Percentiles rank a stretch among this genome's conserved stretches.
Conservation (phyloP, 1,140 invertebrate species). For the Anthonomus grandis region DNA sequence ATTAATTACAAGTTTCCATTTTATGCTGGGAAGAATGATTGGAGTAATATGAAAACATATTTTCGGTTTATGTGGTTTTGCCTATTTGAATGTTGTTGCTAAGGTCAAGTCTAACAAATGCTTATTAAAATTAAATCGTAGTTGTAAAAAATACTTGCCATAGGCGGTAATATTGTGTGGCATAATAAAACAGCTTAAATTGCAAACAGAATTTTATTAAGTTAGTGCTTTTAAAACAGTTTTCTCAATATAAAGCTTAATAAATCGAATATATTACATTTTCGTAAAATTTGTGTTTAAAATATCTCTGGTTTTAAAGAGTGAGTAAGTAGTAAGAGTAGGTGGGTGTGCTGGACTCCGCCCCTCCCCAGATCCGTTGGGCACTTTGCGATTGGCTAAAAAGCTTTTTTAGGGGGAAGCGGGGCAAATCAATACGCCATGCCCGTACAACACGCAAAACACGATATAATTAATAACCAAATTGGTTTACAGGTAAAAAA, state of each 20-base stretch:
- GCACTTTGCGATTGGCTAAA: slow-evolving; percentile 12
- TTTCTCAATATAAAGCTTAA: slow-evolving; percentile 39
- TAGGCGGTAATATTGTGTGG: too few species aligned
- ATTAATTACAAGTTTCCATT: too few species aligned
- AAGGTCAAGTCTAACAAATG: too few species aligned
- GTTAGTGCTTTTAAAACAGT: slow-evolving; percentile 43
- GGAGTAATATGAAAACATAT: too few species aligned
- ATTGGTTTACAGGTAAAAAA: too few species aligned
- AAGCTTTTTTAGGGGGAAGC: slow-evolving; percentile 1
- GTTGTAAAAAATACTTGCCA: too few species aligned
- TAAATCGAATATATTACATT: slow-evolving; percentile 36
- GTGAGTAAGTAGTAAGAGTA: slow-evolving; percentile 7
- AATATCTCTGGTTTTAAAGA: slow-evolving; percentile 21
- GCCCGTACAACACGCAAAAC: slow-evolving; percentile 2
- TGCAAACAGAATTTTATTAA: slow-evolving; percentile 45
- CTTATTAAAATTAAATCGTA: not conserved
- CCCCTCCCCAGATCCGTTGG: slow-evolving; percentile 5
- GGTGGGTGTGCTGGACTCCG: slow-evolving; percentile 20
- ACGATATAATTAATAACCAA: too few species aligned
- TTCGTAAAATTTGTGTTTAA: slow-evolving; percentile 33
- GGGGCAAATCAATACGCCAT: not conserved
- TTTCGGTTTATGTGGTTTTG: too few species aligned
- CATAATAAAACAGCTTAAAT: slow-evolving; percentile 6
- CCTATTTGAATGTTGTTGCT: too few species aligned
- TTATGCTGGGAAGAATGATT: too few species aligned